Percentiles rank a stretch among this genome's conserved stretches.
Conservation (phyloP, 2,797 vertebrate genomes). For the Craterocephalus amniculus region DNA sequence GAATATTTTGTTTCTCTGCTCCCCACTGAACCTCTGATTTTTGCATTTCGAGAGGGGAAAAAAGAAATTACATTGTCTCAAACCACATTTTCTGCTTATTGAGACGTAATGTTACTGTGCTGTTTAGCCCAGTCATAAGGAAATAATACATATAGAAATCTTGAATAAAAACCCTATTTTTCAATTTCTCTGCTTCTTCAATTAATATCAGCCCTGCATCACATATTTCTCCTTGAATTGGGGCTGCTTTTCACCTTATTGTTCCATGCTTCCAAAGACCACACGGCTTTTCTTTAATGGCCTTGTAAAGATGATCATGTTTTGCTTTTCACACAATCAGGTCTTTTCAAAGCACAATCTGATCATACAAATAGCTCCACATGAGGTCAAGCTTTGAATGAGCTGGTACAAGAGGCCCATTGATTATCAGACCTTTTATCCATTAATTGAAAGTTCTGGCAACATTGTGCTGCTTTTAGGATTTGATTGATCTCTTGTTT, state of each 20-base stretch:
- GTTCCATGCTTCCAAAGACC: constrained; percentile 35
- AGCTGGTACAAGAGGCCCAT: constrained; percentile 25
- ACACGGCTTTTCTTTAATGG: constrained; percentile 33
- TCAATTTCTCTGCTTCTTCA: constrained; percentile 30
- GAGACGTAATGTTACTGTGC: constrained; percentile 31
- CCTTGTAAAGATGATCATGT: constrained; percentile 25
- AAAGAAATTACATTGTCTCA: constrained; percentile 36
- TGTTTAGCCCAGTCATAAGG: constrained; percentile 62
- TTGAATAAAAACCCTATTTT: constrained; percentile 56
- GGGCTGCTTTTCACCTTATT: neutral
- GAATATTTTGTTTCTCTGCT: constrained; percentile 26
- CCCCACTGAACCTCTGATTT: neutral
- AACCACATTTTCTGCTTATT: constrained; percentile 41
- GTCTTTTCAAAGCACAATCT: constrained; percentile 35
- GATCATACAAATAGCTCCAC: constrained; percentile 40
- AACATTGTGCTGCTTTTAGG: neutral
- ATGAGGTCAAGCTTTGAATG: constrained; percentile 14
- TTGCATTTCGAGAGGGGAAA: constrained; percentile 19
- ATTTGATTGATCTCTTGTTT: constrained; percentile 30
- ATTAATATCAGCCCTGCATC: constrained; percentile 51
- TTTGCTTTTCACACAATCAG: constrained; percentile 47
- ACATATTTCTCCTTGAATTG: constrained; percentile 32
- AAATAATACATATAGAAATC: constrained; percentile 19
- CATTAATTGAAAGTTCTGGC: constrained; percentile 29
- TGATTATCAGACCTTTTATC: constrained; percentile 37